These are phyloP conservation scores for Phalacrocorax aristotelis DNA, from an alignment of 2,113 vertebrate species.

Conservation along the genomic window DNA sequence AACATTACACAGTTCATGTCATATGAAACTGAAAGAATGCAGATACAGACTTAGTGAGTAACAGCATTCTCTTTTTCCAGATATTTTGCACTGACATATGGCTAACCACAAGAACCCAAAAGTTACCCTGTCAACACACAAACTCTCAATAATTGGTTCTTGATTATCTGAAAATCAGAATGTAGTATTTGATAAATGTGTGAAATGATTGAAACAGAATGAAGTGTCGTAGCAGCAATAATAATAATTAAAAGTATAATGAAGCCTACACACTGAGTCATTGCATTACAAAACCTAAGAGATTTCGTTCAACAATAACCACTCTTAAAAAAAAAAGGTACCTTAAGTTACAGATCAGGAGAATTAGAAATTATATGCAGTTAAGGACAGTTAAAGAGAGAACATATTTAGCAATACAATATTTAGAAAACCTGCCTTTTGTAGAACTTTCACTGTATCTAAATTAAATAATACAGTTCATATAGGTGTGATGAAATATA, in stretches of 20 bases:
- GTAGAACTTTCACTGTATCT: not conserved
- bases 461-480: not conserved
- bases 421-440: not conserved
- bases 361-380: not conserved
- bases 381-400: not conserved
- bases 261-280: not conserved
- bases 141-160: not conserved
- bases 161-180: not conserved
- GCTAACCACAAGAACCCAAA: not conserved
- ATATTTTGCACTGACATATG: not conserved
- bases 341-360: not conserved
- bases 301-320: not conserved
- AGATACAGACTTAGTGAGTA: not conserved
- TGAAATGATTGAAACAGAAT: not conserved
- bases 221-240: not conserved
- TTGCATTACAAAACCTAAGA: not conserved
- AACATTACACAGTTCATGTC: not conserved
- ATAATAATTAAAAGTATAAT: not conserved
- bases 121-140: not conserved
- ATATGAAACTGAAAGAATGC: not conserved
- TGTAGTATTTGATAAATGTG: not conserved
- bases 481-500: not conserved
- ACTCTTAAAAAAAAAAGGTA: not conserved
- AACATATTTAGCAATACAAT: not conserved
- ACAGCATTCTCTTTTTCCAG: not conserved